These are phyloP conservation scores for Sebastes kiyomatsui DNA, from an alignment of 2,797 vertebrate species.

Conservation along the genomic window DNA sequence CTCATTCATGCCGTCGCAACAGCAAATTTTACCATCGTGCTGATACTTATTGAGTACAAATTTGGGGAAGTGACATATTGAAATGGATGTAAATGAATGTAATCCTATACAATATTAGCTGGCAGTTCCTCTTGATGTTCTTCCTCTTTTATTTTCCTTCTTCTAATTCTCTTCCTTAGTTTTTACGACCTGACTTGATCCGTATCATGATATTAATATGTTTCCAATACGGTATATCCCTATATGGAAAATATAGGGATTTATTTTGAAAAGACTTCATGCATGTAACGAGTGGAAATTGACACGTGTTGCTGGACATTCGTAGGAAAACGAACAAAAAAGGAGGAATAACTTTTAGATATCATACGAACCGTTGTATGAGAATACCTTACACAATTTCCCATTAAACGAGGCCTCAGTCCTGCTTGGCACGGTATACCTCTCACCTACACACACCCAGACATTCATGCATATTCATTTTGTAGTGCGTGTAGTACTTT, in stretches of 20 bases:
- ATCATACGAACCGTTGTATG: no score
- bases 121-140: background rate
- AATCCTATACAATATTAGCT: background rate
- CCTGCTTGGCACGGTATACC: background rate
- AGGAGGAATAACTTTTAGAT: no score
- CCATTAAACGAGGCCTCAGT: background rate
- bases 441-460: background rate
- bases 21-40: conserved; percentile 30
- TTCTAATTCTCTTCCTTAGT: background rate
- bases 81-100: background rate
- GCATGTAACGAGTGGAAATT: no score
- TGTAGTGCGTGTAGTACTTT: background rate
- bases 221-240: background rate
- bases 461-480: background rate
- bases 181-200: background rate
- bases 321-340: no score
- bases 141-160: background rate
- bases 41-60: conserved; percentile 3
- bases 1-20: conserved; percentile 52
- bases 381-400: no score
- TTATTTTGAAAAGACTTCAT: no score
- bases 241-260: background rate
- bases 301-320: no score
- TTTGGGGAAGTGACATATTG: background rate
- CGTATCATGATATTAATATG: background rate